These are phyloP conservation scores for Laticauda laticaudata DNA, from an alignment of 2,113 vertebrate species.

Conservation along the genomic window DNA sequence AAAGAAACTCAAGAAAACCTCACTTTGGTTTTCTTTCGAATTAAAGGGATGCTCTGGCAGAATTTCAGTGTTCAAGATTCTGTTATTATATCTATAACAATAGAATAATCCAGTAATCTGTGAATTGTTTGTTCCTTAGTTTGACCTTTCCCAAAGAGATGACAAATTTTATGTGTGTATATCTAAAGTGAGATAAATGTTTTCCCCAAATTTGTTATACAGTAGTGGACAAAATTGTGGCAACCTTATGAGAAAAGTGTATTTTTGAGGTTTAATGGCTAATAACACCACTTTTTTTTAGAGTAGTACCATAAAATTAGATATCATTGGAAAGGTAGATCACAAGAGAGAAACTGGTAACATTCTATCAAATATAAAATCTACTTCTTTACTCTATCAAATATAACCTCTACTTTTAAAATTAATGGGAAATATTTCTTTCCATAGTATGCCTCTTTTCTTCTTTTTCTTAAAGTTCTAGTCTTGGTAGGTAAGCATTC, in stretches of 20 bases:
- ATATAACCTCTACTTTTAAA: neutral
- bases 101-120: neutral
- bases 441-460: neutral
- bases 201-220: neutral
- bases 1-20: neutral
- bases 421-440: neutral
- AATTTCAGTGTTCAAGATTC: neutral
- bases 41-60: neutral
- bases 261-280: no score
- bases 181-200: neutral
- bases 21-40: neutral
- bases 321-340: no score
- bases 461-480: neutral
- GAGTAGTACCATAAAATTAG: no score
- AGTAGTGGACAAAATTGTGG: no score
- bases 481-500: neutral
- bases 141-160: neutral
- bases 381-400: neutral
- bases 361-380: neutral
- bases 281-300: no score
- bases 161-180: neutral
- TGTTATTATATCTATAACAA: neutral
- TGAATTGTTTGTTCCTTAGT: neutral
- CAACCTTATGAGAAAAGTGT: no score
- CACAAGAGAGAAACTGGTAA: no score